Evolutionary conservation across 2,888 invertebrate species (phyloP).

Genomic region (Tillus elongatus): DNA sequence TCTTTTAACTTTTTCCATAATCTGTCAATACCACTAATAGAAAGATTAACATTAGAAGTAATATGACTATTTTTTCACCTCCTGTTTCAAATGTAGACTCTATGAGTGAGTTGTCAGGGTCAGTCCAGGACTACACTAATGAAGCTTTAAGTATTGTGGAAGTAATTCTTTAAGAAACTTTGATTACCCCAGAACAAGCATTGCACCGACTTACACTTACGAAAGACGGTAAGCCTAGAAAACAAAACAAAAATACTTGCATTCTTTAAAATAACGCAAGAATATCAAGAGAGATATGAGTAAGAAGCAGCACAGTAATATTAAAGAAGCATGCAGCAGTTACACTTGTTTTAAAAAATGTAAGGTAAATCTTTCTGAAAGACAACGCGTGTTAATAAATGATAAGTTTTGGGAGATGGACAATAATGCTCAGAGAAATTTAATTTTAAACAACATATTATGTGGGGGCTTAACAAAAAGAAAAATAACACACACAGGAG

Average conservation of each 20-base stretch:
- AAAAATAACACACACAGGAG: conserved; percentile 4
- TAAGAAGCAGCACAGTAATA: background rate
- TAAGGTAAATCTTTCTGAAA: background rate
- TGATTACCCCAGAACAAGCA: conserved; percentile 4
- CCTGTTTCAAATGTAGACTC: background rate
- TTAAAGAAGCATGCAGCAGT: conserved; percentile 4
- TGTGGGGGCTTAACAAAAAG: conserved; percentile 5
- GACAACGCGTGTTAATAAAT: conserved; percentile 7
- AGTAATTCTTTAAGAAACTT: background rate
- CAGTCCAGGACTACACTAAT: background rate
- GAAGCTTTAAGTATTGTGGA: background rate
- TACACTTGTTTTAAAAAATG: conserved; percentile 7
- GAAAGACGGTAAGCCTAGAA: conserved; percentile 7
- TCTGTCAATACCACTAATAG: background rate
- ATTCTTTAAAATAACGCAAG: background rate
- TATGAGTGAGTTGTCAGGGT: background rate
- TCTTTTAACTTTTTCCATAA: background rate
- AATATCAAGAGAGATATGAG: background rate
- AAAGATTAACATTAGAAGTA: conserved; percentile 5
- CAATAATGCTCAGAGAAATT: conserved; percentile 9
- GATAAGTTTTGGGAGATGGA: conserved; percentile 7
- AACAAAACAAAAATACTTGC: conserved; percentile 4
- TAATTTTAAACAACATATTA: conserved; percentile 7
- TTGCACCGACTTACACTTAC: conserved; percentile 3
- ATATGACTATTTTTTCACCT: background rate